Percentiles rank a stretch among this genome's conserved stretches.
Evolutionary conservation across 1,140 invertebrate genomes (phyloP).

Genomic region (Rhyacophila brunnea): DNA sequence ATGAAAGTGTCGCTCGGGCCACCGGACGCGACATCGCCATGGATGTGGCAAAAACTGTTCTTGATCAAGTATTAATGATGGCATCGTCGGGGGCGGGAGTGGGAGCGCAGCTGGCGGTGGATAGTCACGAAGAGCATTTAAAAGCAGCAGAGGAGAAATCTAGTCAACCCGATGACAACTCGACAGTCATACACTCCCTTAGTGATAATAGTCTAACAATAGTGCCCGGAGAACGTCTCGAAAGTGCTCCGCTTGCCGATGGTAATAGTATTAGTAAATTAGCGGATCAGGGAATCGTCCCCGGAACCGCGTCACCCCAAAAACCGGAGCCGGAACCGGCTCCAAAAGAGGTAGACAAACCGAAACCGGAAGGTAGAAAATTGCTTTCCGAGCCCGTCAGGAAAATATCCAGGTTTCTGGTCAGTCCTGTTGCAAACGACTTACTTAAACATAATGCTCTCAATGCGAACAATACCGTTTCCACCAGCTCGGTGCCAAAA

Average conservation of each 20-base stretch:
- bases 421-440: constrained; percentile 76
- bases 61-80: too few relatives aligned
- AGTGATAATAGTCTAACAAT: constrained; percentile 8
- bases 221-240: not conserved
- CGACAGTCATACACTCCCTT: constrained; percentile 15
- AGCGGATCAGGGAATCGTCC: too few relatives aligned
- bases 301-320: too few relatives aligned
- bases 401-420: constrained; percentile 77
- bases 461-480: constrained; percentile 13
- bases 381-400: constrained; percentile 52
- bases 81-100: too few relatives aligned
- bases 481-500: constrained; percentile 1
- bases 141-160: constrained; percentile 13
- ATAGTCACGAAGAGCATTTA: constrained; percentile 15
- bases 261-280: constrained; percentile 3
- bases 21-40: too few relatives aligned
- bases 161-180: constrained; percentile 13
- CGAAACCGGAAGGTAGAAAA: constrained; percentile 10
- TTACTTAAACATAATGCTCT: constrained; percentile 37
- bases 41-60: too few relatives aligned
- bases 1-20: too few relatives aligned
- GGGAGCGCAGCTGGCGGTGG: not conserved
- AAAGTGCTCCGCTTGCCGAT: constrained; percentile 10
- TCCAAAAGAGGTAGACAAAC: not conserved
- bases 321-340: too few relatives aligned